phyloP scores from a whole-genome alignment of 2,888 invertebrate species.

The Urechis unicinctus region DNA sequence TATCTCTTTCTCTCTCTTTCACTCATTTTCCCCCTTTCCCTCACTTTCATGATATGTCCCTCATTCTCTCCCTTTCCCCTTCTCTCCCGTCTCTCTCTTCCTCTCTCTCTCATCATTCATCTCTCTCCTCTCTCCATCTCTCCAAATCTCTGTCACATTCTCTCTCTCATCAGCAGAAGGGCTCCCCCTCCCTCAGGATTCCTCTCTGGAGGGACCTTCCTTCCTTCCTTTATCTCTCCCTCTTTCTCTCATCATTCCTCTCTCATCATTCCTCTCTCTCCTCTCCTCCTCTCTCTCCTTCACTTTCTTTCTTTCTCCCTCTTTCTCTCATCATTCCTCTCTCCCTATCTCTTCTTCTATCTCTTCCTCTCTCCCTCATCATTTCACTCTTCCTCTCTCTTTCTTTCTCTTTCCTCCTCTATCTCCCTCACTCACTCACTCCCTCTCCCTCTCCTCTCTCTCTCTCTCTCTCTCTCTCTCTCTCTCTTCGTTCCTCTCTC shows the following conservation, averaged over 20 bases:
- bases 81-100: no score
- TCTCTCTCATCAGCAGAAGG: no score
- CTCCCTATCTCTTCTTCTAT: neutral
- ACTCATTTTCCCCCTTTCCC: no score
- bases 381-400: conserved; percentile 1
- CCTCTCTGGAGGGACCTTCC: neutral
- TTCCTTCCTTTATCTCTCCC: neutral
- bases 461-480: neutral
- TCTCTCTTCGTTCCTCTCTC: neutral
- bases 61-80: no score
- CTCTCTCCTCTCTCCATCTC: no score
- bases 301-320: neutral
- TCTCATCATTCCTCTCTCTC: neutral
- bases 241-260: no score
- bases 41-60: no score
- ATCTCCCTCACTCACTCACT: no score
- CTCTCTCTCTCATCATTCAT: no score
- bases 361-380: conserved; percentile 2
- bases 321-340: no score
- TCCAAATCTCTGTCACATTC: no score
- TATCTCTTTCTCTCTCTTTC: no score
- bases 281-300: conserved; percentile 1
- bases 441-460: neutral
- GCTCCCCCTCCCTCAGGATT: neutral
- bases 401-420: neutral